phyloP scores from a whole-genome alignment of 2,888 invertebrate genomes.

The Thera britannica region DNA sequence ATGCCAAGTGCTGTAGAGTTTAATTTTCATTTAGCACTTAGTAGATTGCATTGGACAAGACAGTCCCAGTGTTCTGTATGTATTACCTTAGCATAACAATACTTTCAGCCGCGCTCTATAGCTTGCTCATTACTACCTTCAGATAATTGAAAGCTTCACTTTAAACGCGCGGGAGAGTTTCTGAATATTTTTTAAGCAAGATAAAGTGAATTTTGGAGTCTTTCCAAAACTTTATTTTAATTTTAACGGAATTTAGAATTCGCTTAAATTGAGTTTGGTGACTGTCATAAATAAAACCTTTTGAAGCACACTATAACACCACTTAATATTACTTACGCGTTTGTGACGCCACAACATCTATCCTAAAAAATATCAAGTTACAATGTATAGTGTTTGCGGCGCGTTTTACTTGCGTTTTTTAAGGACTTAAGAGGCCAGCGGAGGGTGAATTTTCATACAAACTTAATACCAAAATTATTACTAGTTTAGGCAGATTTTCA shows the following conservation, averaged over 20 bases:
- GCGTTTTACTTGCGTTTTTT: too few relatives aligned
- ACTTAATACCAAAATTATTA: too few relatives aligned
- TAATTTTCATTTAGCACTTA: neutral
- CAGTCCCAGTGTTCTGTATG: neutral
- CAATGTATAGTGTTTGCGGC: too few relatives aligned
- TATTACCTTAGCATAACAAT: slow-evolving; percentile 4
- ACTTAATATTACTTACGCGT: too few relatives aligned
- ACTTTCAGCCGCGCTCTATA: neutral
- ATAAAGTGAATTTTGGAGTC: neutral
- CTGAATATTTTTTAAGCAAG: slow-evolving; percentile 24
- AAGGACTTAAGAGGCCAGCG: too few relatives aligned
- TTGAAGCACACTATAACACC: too few relatives aligned
- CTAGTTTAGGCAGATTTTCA: too few relatives aligned
- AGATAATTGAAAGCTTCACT: slow-evolving; percentile 19
- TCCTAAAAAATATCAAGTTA: too few relatives aligned
- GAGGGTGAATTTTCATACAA: too few relatives aligned
- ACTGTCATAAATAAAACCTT: neutral
- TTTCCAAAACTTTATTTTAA: neutral
- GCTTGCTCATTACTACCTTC: slow-evolving; percentile 12
- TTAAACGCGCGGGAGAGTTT: slow-evolving; percentile 9
- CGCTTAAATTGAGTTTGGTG: neutral
- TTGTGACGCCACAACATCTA: too few relatives aligned
- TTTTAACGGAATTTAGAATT: neutral
- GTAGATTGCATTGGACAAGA: neutral
- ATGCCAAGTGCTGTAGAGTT: neutral